Evolutionary conservation across 2,797 vertebrate species (phyloP).

Genomic region (Microtus agrestis): DNA sequence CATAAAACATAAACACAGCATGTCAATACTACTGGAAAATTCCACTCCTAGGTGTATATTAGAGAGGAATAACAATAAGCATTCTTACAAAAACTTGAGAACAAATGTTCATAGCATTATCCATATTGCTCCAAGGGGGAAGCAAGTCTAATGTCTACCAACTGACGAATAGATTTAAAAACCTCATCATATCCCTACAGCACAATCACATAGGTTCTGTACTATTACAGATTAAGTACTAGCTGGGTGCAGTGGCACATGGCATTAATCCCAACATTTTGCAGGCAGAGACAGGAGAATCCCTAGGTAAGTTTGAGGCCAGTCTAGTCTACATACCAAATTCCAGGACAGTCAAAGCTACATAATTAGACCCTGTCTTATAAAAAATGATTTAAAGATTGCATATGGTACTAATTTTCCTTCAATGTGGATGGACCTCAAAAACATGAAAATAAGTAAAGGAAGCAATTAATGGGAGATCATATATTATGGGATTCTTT

Average conservation of each 20-base stretch:
- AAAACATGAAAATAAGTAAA: slow-evolving; percentile 45
- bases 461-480: neutral
- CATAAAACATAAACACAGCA: slow-evolving; percentile 30
- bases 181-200: neutral
- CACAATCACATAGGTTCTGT: neutral
- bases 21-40: neutral
- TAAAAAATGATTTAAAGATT: neutral
- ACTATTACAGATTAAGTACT: neutral
- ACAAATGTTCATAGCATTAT: slow-evolving; percentile 32
- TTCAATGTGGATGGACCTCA: neutral
- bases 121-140: neutral
- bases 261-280: neutral
- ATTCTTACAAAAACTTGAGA: neutral
- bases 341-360: neutral
- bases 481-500: slow-evolving; percentile 18
- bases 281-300: neutral
- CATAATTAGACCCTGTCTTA: neutral
- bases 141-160: neutral
- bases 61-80: slow-evolving; percentile 39
- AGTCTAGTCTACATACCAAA: neutral
- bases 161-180: neutral
- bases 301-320: neutral
- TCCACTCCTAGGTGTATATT: neutral
- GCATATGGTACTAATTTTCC: neutral
- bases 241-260: neutral